Evolutionary conservation across 2,113 vertebrate genomes (phyloP).

Genomic region (Motacilla tschutschensis): DNA sequence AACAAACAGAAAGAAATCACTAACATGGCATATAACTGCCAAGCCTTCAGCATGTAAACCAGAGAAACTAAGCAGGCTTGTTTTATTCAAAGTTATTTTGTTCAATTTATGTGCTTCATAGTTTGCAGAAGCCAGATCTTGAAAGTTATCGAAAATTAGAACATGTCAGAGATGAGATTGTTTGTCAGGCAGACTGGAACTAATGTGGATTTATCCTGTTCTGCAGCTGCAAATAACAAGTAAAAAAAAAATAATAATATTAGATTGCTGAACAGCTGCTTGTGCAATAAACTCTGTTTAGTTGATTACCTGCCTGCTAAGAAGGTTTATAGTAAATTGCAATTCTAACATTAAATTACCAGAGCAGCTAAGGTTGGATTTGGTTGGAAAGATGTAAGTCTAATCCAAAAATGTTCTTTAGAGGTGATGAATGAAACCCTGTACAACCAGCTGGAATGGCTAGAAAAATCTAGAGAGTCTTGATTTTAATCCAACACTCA

Average conservation of each 20-base stretch:
- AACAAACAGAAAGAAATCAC: neutral
- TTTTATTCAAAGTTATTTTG: neutral
- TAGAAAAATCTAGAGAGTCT: neutral
- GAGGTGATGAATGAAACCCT: constrained; percentile 22
- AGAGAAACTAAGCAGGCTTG: neutral
- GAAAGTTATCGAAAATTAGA: constrained; percentile 29
- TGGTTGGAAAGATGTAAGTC: constrained; percentile 9
- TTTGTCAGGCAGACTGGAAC: constrained; percentile 38
- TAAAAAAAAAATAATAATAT: constrained; percentile 54
- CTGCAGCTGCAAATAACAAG: constrained; percentile 53
- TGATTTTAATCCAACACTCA: neutral
- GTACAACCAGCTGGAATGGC: neutral
- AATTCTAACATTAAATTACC: constrained; percentile 55
- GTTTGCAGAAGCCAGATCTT: constrained; percentile 6
- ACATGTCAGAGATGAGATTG: constrained; percentile 17
- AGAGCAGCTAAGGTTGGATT: constrained; percentile 32
- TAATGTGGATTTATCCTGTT: constrained; percentile 48
- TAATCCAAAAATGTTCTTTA: neutral
- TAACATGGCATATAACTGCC: neutral
- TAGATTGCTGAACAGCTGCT: constrained; percentile 58
- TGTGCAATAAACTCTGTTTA: constrained; percentile 55
- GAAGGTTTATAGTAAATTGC: constrained; percentile 57
- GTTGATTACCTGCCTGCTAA: constrained; percentile 66
- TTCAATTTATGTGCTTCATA: neutral
- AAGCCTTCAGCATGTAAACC: neutral